A percentile compares a stretch with the other conserved stretches of the same genome.
These are phyloP conservation scores for Bubo scandiacus DNA, from an alignment of 2,113 vertebrate genomes.

Conservation along the genomic window DNA sequence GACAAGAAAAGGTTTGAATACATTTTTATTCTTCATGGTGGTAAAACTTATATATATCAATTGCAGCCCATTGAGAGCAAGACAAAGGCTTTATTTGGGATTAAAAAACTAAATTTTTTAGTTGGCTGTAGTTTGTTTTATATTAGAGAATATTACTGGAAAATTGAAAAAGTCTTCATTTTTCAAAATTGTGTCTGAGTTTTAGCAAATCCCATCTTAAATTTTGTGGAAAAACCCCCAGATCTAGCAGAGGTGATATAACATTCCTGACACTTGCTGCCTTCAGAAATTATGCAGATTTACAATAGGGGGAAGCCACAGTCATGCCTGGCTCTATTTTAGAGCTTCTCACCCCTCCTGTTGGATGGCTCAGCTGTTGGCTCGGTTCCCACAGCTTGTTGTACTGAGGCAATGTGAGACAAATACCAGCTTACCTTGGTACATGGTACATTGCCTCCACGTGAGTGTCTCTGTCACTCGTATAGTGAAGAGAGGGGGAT, in stretches of 20 bases:
- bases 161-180: not conserved
- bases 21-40: not conserved
- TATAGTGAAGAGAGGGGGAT: not conserved
- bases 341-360: not conserved
- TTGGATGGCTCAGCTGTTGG: not conserved
- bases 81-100: not conserved
- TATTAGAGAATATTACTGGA: not conserved
- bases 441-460: fast-evolving
- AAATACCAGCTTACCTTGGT: not conserved
- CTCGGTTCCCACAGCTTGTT: not conserved
- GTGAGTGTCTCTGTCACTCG: fast-evolving
- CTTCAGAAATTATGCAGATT: not conserved
- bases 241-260: not conserved
- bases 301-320: not conserved
- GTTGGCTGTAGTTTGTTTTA: not conserved
- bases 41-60: not conserved
- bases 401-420: not conserved
- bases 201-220: not conserved
- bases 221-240: fast-evolving
- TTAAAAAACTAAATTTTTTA: not conserved
- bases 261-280: not conserved
- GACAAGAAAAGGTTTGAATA: not conserved
- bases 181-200: not conserved
- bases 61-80: not conserved
- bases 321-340: not conserved